phyloP scores from a whole-genome alignment of 2,888 invertebrate species.

The Drosophila anomalipes region DNA sequence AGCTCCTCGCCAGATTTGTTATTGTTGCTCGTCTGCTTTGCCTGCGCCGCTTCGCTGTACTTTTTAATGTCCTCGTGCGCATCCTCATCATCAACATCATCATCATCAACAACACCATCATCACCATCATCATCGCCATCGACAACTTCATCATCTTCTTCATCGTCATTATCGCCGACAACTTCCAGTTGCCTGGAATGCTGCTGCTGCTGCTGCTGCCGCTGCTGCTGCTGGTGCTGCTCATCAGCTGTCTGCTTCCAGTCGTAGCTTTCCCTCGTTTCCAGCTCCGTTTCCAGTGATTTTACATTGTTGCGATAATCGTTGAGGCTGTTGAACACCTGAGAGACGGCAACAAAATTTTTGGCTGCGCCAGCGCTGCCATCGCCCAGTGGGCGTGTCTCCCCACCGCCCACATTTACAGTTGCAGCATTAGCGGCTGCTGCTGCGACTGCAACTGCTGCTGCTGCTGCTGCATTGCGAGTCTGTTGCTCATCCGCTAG shows the following conservation, averaged over 20 bases:
- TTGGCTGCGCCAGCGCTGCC: conserved; percentile 71
- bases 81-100: conserved; percentile 51
- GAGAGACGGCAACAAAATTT: conserved; percentile 87
- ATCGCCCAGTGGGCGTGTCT: conserved; percentile 60
- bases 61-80: conserved; percentile 78
- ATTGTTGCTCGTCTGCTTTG: conserved; percentile 27
- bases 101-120: not conserved
- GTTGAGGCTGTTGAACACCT: conserved; percentile 88
- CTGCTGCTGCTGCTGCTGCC: not conserved
- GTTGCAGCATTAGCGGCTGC: conserved; percentile 6
- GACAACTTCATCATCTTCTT: conserved; percentile 1
- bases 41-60: conserved; percentile 66
- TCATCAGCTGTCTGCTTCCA: conserved; percentile 63
- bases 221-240: not conserved
- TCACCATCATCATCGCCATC: conserved; percentile 15
- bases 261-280: conserved; percentile 56
- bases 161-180: not conserved
- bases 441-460: conserved; percentile 37
- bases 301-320: conserved; percentile 86
- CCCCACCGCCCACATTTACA: conserved; percentile 31
- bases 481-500: conserved; percentile 75
- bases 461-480: conserved; percentile 47
- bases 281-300: conserved; percentile 66
- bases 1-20: conserved; percentile 48
- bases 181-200: not conserved